Evolutionary conservation across 2,888 invertebrate species (phyloP), one percentile per base, ranked within the genome.

Genomic region (Drosophila anceps): DNA sequence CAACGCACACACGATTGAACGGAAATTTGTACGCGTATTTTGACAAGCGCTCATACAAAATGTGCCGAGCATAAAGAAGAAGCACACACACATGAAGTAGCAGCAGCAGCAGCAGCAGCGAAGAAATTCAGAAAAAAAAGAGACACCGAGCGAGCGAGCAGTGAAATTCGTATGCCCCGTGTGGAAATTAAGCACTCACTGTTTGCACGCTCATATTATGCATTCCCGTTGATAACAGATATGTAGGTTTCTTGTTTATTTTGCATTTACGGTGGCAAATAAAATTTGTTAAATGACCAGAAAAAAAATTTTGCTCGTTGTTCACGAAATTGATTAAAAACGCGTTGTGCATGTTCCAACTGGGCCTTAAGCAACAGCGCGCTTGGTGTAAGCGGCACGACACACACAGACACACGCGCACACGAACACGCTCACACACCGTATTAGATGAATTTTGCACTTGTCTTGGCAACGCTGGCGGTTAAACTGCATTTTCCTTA

Each of bases 1-100:
- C 77, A 76, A 78, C 64, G 81, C 77, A 81, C 72, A 81, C 59
- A 51, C 68, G 69, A 67, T 70, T 64, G 59, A 82, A 63, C 70
- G 81, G 69, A 86, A 83, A 83, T 74, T 72, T 82, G 86, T 83
- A 86, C 81, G 86, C 86, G 83, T 88, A 83, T 83, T 84, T 88
- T 88, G 78, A 88, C 83, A 88, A 86, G 81, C 87, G 81, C 84
- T 86, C 87, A 83, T 84, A 88, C 81, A 88, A 88, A 84, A 84
- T 84, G 84, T 84, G 84, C 89, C 89, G 87, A 84, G 89, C 89
- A 68, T 75, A 7, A 86, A 84, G 89, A 84, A 84, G 83, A 84
- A 89, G 83, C 69, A 84, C 54, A 41, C 39, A 54, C 63, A 64
- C 66, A 54, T 61, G 57, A 74, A 66, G 71, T 37, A 73, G 68